A percentile compares a stretch with the other conserved stretches of the same genome.
phyloP scores from a whole-genome alignment of 2,888 invertebrate genomes.

The Amblyteles armatorius region DNA sequence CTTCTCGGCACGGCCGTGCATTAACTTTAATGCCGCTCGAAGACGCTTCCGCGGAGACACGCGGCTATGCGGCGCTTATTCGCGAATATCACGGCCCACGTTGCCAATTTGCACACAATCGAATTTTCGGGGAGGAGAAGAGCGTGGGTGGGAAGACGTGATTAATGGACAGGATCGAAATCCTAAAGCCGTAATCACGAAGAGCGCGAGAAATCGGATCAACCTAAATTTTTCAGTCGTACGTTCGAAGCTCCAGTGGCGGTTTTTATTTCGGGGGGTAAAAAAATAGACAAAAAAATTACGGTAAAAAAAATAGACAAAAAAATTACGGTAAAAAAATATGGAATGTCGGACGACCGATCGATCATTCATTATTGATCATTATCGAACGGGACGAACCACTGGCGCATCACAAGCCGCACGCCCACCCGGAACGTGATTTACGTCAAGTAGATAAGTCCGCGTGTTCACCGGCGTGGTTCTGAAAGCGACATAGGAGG shows the following conservation, averaged over 20 bases:
- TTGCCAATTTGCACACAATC: slow-evolving; percentile 65
- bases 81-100: slow-evolving; percentile 59
- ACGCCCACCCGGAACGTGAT: neutral
- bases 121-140: slow-evolving; percentile 42
- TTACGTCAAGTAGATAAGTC: slow-evolving; percentile 50
- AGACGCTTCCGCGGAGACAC: slow-evolving; percentile 7
- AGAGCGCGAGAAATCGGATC: slow-evolving; percentile 20
- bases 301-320: neutral
- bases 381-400: slow-evolving; percentile 4
- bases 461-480: slow-evolving; percentile 40
- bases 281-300: neutral
- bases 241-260: neutral
- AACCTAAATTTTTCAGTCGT: neutral
- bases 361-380: slow-evolving; percentile 31
- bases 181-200: neutral
- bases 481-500: slow-evolving; percentile 51
- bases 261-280: neutral
- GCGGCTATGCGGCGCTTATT: slow-evolving; percentile 27
- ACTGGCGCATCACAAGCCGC: neutral
- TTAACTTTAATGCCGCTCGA: slow-evolving; percentile 7
- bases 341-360: neutral
- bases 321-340: neutral
- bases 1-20: slow-evolving; percentile 6
- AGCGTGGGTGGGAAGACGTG: slow-evolving; percentile 54
- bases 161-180: slow-evolving; percentile 32